Evolutionary conservation across 53 echinoderm and acorn worm genomes (phyloP).

Genomic region (Crossaster papposus): DNA sequence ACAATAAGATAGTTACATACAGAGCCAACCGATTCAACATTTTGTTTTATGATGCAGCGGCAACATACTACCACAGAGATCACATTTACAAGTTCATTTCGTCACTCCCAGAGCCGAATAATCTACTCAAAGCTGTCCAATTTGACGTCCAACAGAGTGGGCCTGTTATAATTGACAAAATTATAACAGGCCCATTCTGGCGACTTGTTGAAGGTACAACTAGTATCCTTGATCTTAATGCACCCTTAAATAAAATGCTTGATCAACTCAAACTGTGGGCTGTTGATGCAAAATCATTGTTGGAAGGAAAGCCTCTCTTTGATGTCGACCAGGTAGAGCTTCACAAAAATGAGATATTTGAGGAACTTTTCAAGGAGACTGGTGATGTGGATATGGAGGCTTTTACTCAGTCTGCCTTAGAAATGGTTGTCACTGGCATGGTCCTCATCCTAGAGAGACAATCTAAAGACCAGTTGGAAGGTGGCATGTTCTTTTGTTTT

Average conservation of each 20-base stretch:
- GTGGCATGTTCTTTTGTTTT: slow-evolving; percentile 60
- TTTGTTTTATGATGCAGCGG: slow-evolving; percentile 50
- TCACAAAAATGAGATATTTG: slow-evolving; percentile 60
- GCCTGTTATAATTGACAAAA: slow-evolving; percentile 66
- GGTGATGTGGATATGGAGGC: slow-evolving; percentile 47
- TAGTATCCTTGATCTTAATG: slow-evolving; percentile 60
- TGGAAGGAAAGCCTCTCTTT: slow-evolving; percentile 39
- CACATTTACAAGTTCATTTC: slow-evolving; percentile 14
- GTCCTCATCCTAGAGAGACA: slow-evolving; percentile 57
- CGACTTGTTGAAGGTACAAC: slow-evolving; percentile 30
- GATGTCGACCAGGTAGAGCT: slow-evolving; percentile 28
- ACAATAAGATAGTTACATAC: background rate
- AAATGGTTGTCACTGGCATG: slow-evolving; percentile 46
- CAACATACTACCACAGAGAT: slow-evolving; percentile 32
- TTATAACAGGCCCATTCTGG: slow-evolving; percentile 81
- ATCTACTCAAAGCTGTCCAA: background rate
- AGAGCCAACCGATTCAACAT: slow-evolving; percentile 48
- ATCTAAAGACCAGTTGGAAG: slow-evolving; percentile 56
- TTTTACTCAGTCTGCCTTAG: slow-evolving; percentile 39
- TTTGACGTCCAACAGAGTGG: slow-evolving; percentile 29
- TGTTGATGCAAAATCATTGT: slow-evolving; percentile 29
- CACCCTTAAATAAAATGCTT: slow-evolving; percentile 44
- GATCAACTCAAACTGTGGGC: slow-evolving; percentile 41
- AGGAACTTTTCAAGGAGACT: slow-evolving; percentile 37
- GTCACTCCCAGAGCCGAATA: background rate